A percentile compares a stretch with the other conserved stretches of the same genome.
These are phyloP conservation scores for Thymelicus sylvestris DNA, from an alignment of 2,888 invertebrate genomes.

Conservation along the genomic window DNA sequence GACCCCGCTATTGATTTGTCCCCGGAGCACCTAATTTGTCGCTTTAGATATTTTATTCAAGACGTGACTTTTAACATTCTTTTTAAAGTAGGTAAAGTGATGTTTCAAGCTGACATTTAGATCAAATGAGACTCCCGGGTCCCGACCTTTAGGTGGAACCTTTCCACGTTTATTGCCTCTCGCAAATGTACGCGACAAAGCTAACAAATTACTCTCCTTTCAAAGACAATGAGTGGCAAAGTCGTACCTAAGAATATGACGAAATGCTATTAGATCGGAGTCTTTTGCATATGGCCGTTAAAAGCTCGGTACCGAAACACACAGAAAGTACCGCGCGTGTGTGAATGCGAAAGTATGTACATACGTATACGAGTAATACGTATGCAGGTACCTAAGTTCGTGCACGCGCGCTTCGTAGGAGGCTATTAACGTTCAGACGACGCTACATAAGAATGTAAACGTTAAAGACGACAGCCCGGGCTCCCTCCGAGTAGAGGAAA, in stretches of 20 bases:
- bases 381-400: conserved; percentile 50
- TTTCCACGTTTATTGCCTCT: conserved; percentile 16
- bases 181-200: conserved; percentile 55
- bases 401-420: conserved; percentile 67
- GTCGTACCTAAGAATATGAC: conserved; percentile 66
- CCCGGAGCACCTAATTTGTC: conserved; percentile 73
- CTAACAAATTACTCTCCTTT: conserved; percentile 63
- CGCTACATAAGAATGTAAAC: conserved; percentile 85
- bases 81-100: conserved; percentile 49
- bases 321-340: conserved; percentile 55
- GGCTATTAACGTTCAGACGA: conserved; percentile 82
- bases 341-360: conserved; percentile 49
- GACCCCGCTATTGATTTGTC: conserved; percentile 78
- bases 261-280: conserved; percentile 70
- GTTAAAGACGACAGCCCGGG: conserved; percentile 80
- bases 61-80: conserved; percentile 62
- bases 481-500: conserved; percentile 79
- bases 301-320: conserved; percentile 74
- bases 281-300: conserved; percentile 68
- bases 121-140: conserved; percentile 22
- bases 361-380: conserved; percentile 41
- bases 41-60: conserved; percentile 75
- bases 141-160: conserved; percentile 11
- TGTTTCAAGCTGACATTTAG: conserved; percentile 42
- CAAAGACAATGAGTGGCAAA: conserved; percentile 60